Evolutionary conservation across 1,140 invertebrate species (phyloP).

Genomic region (Neodiprion fabricii): DNA sequence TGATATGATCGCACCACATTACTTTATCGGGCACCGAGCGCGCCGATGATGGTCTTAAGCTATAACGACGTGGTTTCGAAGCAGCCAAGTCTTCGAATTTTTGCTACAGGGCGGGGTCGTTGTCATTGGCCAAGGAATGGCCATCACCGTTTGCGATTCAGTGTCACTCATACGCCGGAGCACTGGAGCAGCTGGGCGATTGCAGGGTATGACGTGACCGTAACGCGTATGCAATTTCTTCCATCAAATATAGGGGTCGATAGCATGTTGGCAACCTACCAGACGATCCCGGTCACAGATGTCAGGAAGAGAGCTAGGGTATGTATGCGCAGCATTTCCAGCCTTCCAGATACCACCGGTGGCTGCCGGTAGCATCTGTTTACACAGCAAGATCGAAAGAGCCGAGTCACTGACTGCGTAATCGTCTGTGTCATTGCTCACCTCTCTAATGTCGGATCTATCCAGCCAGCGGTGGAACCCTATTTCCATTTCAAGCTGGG

Average conservation of each 20-base stretch:
- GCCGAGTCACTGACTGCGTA: slow-evolving; percentile 6
- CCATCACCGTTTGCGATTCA: background rate
- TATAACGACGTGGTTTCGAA: too few relatives aligned
- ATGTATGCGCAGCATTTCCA: background rate
- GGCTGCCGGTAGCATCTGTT: background rate
- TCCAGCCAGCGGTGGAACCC: too few relatives aligned
- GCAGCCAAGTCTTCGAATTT: too few relatives aligned
- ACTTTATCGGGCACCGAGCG: too few relatives aligned
- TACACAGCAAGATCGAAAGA: slow-evolving; percentile 4
- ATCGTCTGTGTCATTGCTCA: slow-evolving; percentile 3
- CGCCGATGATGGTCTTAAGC: too few relatives aligned
- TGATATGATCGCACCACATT: too few relatives aligned
- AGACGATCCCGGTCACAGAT: slow-evolving; percentile 11
- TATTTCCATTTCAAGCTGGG: background rate
- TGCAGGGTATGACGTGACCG: slow-evolving; percentile 18
- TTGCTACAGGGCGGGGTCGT: background rate
- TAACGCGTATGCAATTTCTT: slow-evolving; percentile 30
- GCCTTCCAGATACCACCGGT: background rate
- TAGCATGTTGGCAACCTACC: slow-evolving; percentile 35
- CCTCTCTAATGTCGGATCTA: background rate
- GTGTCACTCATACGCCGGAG: slow-evolving; percentile 3
- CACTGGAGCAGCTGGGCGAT: slow-evolving; percentile 7
- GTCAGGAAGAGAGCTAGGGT: background rate
- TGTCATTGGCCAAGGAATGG: background rate
- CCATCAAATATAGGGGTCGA: slow-evolving; percentile 36